Evolutionary conservation across 1,140 invertebrate species (phyloP).

Genomic region (Drusus annulatus): DNA sequence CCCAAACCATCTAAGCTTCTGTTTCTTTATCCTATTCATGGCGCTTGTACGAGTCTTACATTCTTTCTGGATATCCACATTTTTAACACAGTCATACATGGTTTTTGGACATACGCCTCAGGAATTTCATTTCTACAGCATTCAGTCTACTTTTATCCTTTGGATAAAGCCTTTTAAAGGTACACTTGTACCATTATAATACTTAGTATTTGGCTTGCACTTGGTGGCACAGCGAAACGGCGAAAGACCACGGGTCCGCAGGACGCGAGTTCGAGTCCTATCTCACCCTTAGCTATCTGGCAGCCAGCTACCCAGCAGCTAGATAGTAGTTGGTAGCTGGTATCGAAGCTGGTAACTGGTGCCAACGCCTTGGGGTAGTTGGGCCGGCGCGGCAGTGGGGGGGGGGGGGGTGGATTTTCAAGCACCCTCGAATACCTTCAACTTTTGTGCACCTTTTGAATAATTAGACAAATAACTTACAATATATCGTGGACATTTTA

Average conservation of each 20-base stretch:
- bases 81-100: too few relatives aligned
- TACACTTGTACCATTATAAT: background rate
- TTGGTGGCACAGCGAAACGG: background rate
- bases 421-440: background rate
- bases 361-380: conserved; percentile 12
- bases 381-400: background rate
- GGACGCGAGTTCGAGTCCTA: background rate
- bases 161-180: too few relatives aligned
- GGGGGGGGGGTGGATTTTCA: background rate
- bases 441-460: background rate
- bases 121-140: too few relatives aligned
- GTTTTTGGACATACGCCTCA: too few relatives aligned
- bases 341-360: background rate
- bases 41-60: too few relatives aligned
- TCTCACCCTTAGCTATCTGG: background rate
- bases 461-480: background rate
- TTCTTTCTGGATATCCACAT: too few relatives aligned
- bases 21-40: too few relatives aligned
- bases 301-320: background rate
- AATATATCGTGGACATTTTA: too few relatives aligned
- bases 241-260: background rate
- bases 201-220: background rate
- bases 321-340: background rate
- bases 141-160: too few relatives aligned
- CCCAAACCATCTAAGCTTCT: too few relatives aligned